Percentiles rank a stretch among this genome's conserved stretches.
Conservation (phyloP, 1,140 invertebrate species). For the Drosophila kanapiae region DNA sequence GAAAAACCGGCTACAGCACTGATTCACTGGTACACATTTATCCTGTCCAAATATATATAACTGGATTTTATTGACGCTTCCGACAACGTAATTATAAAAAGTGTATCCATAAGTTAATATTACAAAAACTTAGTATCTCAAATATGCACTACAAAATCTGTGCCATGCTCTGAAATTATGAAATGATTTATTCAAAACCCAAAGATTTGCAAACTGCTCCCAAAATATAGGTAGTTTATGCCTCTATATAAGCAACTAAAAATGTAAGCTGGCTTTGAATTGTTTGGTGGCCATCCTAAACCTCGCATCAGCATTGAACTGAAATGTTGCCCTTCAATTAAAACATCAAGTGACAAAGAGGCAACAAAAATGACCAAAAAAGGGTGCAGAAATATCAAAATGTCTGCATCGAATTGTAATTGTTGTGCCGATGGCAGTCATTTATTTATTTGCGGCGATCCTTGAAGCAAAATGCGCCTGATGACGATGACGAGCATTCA, state of each 20-base stretch:
- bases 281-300: background rate
- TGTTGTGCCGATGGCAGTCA: constrained; percentile 53
- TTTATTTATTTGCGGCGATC: constrained; percentile 63
- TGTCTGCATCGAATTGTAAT: constrained; percentile 56
- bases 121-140: no score
- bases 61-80: no score
- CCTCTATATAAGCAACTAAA: background rate
- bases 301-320: constrained; percentile 2
- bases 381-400: constrained; percentile 29
- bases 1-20: no score
- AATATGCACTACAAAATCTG: no score
- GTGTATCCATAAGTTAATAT: no score
- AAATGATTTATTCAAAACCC: no score
- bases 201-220: no score
- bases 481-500: constrained; percentile 51
- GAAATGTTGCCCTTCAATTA: constrained; percentile 49
- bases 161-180: no score
- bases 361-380: constrained; percentile 20
- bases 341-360: constrained; percentile 58
- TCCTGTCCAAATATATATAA: no score
- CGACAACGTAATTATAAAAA: no score
- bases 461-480: constrained; percentile 54
- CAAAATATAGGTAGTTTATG: background rate
- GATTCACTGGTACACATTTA: no score
- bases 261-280: background rate